Evolutionary conservation across 2,113 vertebrate genomes (phyloP).

Genomic region (Phylloscopus trochiloides): DNA sequence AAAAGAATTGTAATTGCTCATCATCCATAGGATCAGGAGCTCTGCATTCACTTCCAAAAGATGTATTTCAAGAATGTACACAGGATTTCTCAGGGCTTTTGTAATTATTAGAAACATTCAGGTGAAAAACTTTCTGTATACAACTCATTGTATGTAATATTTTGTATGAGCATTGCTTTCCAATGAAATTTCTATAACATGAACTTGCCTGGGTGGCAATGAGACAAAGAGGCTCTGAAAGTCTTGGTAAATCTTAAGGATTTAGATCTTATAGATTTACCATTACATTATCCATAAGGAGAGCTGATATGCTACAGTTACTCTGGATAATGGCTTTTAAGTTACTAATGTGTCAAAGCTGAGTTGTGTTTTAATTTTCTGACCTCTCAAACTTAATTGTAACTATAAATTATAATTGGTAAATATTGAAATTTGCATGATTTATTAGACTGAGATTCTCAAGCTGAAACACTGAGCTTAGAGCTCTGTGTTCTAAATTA

Average conservation of each 20-base stretch:
- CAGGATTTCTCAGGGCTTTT: not conserved
- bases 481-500: not conserved
- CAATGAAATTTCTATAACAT: not conserved
- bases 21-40: not conserved
- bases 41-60: not conserved
- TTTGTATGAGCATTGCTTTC: not conserved
- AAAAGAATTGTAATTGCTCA: not conserved
- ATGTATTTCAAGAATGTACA: not conserved
- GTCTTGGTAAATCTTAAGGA: not conserved
- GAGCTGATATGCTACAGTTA: not conserved
- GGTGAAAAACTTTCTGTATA: not conserved
- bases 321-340: not conserved
- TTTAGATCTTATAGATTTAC: not conserved
- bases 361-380: not conserved
- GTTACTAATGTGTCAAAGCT: not conserved
- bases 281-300: not conserved
- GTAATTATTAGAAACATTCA: not conserved
- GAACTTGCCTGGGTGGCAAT: not conserved
- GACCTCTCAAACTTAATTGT: not conserved
- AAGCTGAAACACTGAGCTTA: not conserved
- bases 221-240: not conserved
- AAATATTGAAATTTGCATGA: not conserved
- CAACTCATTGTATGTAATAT: not conserved
- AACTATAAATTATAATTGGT: not conserved
- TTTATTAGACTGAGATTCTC: not conserved